Evolutionary conservation across 2,797 vertebrate species (phyloP).

Genomic region (Typhlichthys subterraneus): DNA sequence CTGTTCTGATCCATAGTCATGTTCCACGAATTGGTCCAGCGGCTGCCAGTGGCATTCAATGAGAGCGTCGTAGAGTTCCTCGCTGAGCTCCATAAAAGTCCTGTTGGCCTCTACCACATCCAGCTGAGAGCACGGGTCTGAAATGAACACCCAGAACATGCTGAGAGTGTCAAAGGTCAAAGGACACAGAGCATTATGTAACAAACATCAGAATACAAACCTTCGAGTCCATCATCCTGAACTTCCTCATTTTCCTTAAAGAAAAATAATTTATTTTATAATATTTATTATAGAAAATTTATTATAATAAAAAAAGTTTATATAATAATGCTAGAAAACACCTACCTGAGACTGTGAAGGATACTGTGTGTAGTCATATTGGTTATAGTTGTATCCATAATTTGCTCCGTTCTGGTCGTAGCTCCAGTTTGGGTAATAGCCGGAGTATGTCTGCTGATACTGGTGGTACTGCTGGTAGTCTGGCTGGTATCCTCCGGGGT

Average conservation of each 20-base stretch:
- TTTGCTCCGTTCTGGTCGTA: constrained; percentile 86
- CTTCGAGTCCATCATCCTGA: constrained; percentile 86
- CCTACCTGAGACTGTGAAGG: constrained; percentile 84
- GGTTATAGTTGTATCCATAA: constrained; percentile 87
- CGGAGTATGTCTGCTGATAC: constrained; percentile 81
- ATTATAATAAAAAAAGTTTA: not conserved
- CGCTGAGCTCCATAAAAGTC: constrained; percentile 90
- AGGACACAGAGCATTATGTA: not conserved
- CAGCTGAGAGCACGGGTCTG: constrained; percentile 84
- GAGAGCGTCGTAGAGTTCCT: constrained; percentile 90
- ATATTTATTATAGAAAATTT: no score
- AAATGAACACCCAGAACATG: constrained; percentile 8
- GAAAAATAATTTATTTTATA: not conserved
- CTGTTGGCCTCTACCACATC: constrained; percentile 88
- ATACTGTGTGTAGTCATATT: constrained; percentile 88
- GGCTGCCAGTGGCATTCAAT: constrained; percentile 90
- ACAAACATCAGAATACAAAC: constrained; percentile 36
- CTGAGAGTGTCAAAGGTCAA: not conserved
- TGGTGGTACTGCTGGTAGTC: constrained; percentile 74
- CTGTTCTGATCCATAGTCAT: constrained; percentile 59
- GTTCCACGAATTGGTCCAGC: constrained; percentile 80
- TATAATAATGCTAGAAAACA: not conserved
- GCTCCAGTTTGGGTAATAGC: constrained; percentile 87
- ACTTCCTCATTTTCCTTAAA: constrained; percentile 47
- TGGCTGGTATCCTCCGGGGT: constrained; percentile 52